Base-by-base conservation (phyloP, 2,113 vertebrate genomes). In the Apaloderma vittatum region DNA sequence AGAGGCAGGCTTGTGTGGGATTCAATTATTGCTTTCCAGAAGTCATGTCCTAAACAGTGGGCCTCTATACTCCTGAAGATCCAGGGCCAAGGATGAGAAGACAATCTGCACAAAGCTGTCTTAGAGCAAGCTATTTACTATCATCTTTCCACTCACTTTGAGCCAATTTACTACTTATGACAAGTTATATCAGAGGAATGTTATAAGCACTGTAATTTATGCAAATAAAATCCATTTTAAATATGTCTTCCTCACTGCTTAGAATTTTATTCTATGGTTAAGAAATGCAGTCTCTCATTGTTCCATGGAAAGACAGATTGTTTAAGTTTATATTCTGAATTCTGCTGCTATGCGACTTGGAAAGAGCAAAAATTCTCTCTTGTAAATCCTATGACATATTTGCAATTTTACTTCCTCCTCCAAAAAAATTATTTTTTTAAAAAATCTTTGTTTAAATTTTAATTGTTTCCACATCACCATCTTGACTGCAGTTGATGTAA, bases 181-280 rank as follows among this genome's bases (percentile, higher is more conserved):
- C 70, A 91, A 96, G 40, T 93, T 49, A 57, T 82, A 95, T 91
- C 86, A 91, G 72, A 96, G 46, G 51, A 97, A 8, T 84, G 54
- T 79, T 93, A 94, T 66, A 94, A 97, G 91, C 45, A 86, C 59
- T 24, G n/a, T 91, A 95, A 95, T 79, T 96, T 97, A 95, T 93
- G 92, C 93, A 97, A 98, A 96, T 93, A 95, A 94, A 96, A 97
- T 92, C 43, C 57, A 97, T 92, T 97, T 97, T 96, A 97, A 97
- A 91, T 96, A 23, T 3, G n/a, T 86, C 91, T 85, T 96, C 94
- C 92, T 93, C 89, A 79, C 89, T 95, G 73, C 90, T 97, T 95
- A 81, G 86, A 96, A 90, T 91, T 91, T 96, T 96, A 71, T 93
- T 96, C 85, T 97, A 80, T 83, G 79, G 88, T 94, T 96, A 97